Evolutionary conservation across 1,140 invertebrate species (phyloP), one percentile per base, ranked within the genome.

Genomic region (Drosophila baimaii): DNA sequence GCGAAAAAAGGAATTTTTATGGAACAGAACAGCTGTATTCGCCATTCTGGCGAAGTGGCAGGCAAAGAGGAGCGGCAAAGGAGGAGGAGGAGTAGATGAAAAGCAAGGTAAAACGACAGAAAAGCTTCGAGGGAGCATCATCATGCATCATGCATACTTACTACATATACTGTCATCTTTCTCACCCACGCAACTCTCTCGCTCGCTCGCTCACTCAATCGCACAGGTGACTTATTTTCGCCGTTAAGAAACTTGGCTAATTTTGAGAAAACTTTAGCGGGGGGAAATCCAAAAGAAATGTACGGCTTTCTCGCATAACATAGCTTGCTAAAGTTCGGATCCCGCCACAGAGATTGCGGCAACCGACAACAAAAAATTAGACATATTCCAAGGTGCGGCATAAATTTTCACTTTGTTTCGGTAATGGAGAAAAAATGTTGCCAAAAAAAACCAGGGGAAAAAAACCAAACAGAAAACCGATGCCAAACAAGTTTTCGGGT

Each of bases 401-500:
- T 70, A 62, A 72, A 83, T 86, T 88, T 86, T 86, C 82, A 72
- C 83, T 86, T 79, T 79, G 49, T 27, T 73, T 49, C n/a, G 25
- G 44, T 43, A 73, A 57, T 63, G 44, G 52, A 37, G 35, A 72
- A 55, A 70, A 70, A 65, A 54, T 61, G 64, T 85, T 80, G 81
- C 66, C 54, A 81, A 86, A 79, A 80, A 72, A 57, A 68, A 51
- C 6, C 1, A 3, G 8, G 8, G n/a, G 17, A 44, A 33, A 41
- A 75, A 46, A 59, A 17, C 10, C 52, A 41, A 41, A 46, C 57
- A 37, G 23, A 72, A 81, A 72, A 62, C 46, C 19, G n/a, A 33
- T 61, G 17, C 44, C 39, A 78, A 84, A 85, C 81, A 51, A 88
- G 82, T 85, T 85, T 85, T 73, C 9, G 23, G 43, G 44, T 54